These are phyloP conservation scores for Mobula hypostoma DNA, from an alignment of 2,113 vertebrate genomes.

Conservation along the genomic window DNA sequence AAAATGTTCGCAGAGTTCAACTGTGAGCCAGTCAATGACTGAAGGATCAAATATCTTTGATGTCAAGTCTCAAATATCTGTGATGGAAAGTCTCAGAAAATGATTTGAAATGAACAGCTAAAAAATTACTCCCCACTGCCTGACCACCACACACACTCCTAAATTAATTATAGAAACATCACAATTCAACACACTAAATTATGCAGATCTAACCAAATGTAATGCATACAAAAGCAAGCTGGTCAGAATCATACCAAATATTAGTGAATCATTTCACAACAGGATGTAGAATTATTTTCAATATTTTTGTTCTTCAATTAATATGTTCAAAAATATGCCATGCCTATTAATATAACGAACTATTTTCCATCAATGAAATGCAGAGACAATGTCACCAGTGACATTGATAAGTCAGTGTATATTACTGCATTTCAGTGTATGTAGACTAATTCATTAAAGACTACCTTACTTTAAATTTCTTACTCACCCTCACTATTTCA, in stretches of 20 bases:
- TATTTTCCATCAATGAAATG: neutral
- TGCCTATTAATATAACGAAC: neutral
- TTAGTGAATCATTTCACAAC: neutral
- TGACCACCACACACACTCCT: neutral
- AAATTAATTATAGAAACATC: neutral
- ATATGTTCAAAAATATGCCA: neutral
- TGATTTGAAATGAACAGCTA: neutral
- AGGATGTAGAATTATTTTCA: neutral
- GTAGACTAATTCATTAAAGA: neutral
- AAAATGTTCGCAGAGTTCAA: neutral
- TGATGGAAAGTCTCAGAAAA: neutral
- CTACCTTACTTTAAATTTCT: too few species aligned
- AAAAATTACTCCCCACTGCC: neutral
- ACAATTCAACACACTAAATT: neutral
- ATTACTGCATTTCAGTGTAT: neutral
- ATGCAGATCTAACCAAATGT: neutral
- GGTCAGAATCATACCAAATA: neutral
- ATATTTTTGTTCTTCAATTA: neutral
- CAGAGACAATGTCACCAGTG: neutral
- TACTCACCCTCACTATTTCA: too few species aligned
- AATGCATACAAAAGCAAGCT: neutral
- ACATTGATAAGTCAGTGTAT: neutral
- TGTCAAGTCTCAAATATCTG: neutral
- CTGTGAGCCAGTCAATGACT: neutral
- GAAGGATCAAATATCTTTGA: neutral